A percentile compares a stretch with the other conserved stretches of the same genome.
phyloP scores from a whole-genome alignment of 2,797 vertebrate genomes.

The Sebastes hubbsi region DNA sequence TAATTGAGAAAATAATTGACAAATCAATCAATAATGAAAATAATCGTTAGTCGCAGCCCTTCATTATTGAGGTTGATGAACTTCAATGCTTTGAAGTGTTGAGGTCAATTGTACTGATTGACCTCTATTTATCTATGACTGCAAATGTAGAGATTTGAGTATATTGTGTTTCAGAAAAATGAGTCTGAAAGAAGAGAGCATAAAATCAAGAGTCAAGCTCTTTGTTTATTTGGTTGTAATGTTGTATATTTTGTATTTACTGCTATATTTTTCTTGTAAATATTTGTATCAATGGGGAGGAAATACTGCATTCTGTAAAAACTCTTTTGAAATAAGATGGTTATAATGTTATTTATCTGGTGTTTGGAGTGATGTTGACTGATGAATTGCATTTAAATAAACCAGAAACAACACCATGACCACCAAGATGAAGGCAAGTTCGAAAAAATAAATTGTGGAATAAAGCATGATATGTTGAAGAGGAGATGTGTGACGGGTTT shows the following conservation, averaged over 20 bases:
- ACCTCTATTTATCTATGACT: neutral
- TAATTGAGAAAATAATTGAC: too few species aligned
- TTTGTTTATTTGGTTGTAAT: neutral
- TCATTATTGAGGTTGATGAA: fast-evolving
- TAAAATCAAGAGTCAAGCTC: neutral
- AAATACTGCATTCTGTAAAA: neutral
- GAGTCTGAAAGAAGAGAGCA: neutral
- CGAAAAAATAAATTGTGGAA: neutral
- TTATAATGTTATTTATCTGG: neutral
- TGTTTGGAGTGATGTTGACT: neutral
- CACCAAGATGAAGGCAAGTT: too few species aligned
- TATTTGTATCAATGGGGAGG: neutral
- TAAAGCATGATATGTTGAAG: neutral
- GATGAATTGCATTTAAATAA: neutral
- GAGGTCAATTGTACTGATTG: neutral
- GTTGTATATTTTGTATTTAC: neutral
- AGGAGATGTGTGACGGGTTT: neutral
- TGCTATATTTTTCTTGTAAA: neutral
- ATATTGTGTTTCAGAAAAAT: neutral
- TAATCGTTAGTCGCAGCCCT: too few species aligned
- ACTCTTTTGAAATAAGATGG: neutral
- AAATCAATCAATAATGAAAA: too few species aligned
- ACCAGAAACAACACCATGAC: neutral
- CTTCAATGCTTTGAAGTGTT: neutral
- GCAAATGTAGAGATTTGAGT: neutral